phyloP scores from a whole-genome alignment of 2,113 vertebrate species.

The Syngnathus floridae region DNA sequence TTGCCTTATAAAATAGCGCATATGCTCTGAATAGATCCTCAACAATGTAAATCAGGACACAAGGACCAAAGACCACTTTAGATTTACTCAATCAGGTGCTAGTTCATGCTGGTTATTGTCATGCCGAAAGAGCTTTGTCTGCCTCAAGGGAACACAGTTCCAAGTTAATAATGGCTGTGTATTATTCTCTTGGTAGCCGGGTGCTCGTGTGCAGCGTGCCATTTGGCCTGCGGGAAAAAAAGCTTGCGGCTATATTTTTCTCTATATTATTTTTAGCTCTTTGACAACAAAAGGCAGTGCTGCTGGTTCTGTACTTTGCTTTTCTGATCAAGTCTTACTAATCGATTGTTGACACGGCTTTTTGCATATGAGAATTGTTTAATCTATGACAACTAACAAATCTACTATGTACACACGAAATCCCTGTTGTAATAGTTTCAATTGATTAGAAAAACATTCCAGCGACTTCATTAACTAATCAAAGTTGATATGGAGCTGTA shows the following conservation, averaged over 20 bases:
- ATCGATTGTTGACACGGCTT: no score
- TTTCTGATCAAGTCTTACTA: no score
- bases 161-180: not conserved
- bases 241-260: slow-evolving; percentile 30
- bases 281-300: slow-evolving; percentile 22
- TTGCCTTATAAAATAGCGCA: slow-evolving; percentile 21
- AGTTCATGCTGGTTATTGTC: slow-evolving; percentile 14
- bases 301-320: slow-evolving; percentile 3
- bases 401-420: no score
- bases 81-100: slow-evolving; percentile 5
- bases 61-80: not conserved
- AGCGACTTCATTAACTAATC: no score
- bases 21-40: slow-evolving; percentile 25
- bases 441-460: no score
- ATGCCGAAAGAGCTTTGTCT: slow-evolving; percentile 1
- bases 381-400: no score
- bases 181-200: slow-evolving; percentile 24
- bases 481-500: no score
- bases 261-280: slow-evolving; percentile 43
- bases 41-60: slow-evolving; percentile 25
- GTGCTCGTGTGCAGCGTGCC: slow-evolving; percentile 24
- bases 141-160: not conserved
- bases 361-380: no score
- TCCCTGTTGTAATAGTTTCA: no score
- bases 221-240: slow-evolving; percentile 17